Conservation (phyloP, 2,797 vertebrate species). For the Hozukius guyotensis region DNA sequence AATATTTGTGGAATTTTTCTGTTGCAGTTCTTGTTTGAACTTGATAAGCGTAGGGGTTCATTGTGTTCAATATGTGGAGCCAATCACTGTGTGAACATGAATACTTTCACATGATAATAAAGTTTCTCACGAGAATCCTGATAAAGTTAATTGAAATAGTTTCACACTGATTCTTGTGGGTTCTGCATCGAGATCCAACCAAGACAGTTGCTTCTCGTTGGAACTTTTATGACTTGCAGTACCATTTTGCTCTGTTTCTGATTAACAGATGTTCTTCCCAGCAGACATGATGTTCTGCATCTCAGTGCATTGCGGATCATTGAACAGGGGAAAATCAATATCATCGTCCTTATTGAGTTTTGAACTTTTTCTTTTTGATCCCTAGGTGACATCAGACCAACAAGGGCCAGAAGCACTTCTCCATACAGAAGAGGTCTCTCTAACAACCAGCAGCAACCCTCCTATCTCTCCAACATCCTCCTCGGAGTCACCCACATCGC, state of each 20-base stretch:
- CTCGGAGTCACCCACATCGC: constrained; percentile 47
- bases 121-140: constrained; percentile 40
- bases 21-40: constrained; percentile 47
- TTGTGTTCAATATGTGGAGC: constrained; percentile 26
- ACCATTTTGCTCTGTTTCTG: constrained; percentile 56
- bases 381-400: constrained; percentile 60
- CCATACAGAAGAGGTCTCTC: constrained; percentile 66
- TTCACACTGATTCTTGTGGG: constrained; percentile 14
- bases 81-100: constrained; percentile 38
- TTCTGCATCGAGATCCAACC: constrained; percentile 3
- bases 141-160: neutral
- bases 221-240: constrained; percentile 7
- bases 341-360: neutral
- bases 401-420: constrained; percentile 41
- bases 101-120: constrained; percentile 18
- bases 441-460: constrained; percentile 80
- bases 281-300: constrained; percentile 8
- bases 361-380: constrained; percentile 14
- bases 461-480: constrained; percentile 45
- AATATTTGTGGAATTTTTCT: constrained; percentile 42
- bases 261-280: constrained; percentile 59
- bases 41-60: constrained; percentile 33
- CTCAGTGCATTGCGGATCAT: neutral
- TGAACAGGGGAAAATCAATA: constrained; percentile 11
- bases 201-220: neutral